Conservation (phyloP, 2,797 vertebrate genomes). For the Lophotriccus pileatus region DNA sequence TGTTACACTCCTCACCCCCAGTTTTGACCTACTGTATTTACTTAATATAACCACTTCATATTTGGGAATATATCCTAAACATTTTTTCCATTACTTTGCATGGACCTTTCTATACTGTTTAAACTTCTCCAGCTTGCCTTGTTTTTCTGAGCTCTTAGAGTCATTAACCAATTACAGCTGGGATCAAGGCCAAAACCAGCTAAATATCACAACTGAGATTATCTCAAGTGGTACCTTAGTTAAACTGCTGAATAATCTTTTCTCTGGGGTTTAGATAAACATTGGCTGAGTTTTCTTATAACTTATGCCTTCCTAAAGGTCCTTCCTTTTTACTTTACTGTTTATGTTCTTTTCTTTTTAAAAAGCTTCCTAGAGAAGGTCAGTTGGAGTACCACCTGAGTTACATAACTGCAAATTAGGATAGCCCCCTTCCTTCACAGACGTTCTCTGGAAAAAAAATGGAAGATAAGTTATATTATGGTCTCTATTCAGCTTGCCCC, state of each 20-base stretch:
- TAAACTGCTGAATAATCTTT: conserved; percentile 27
- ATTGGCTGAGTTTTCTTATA: not conserved
- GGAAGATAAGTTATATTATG: not conserved
- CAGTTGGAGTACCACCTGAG: not conserved
- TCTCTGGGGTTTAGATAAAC: conserved; percentile 15
- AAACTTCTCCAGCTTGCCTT: not conserved
- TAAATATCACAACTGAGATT: not conserved
- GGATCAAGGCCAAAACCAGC: conserved; percentile 30
- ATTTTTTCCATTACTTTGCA: not conserved
- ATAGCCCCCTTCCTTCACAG: not conserved
- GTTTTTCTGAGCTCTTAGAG: not conserved
- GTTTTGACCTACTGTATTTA: not conserved
- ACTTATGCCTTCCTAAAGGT: not conserved
- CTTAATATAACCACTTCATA: not conserved
- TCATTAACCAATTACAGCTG: conserved; percentile 7
- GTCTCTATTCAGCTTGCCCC: not conserved
- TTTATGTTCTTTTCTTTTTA: not conserved
- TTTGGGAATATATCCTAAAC: not conserved
- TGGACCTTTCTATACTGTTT: not conserved
- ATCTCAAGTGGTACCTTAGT: conserved; percentile 37
- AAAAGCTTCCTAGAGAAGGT: not conserved
- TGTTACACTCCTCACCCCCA: not conserved
- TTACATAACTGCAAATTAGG: not conserved
- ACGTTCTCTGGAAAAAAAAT: not conserved
- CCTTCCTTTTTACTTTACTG: not conserved